Percentiles rank a stretch among this genome's conserved stretches.
phyloP scores from a whole-genome alignment of 2,888 invertebrate genomes.

The Gerris lacustris region DNA sequence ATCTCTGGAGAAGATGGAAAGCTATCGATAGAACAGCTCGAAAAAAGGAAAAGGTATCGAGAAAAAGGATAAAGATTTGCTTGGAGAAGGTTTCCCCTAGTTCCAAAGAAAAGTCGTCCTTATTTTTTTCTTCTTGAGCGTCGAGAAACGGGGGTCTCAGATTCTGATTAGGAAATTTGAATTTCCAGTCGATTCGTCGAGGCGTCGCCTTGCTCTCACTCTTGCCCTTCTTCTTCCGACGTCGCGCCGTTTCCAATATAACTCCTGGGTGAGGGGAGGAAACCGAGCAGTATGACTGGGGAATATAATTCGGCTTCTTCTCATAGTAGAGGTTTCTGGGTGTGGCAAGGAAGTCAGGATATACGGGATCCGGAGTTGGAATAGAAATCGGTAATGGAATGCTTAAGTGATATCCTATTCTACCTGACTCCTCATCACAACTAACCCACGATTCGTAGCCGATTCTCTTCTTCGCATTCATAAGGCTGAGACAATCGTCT shows the following conservation, averaged over 20 bases:
- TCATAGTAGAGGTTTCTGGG: too few relatives aligned
- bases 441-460: too few relatives aligned
- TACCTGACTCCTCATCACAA: too few relatives aligned
- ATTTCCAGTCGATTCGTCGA: not conserved
- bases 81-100: not conserved
- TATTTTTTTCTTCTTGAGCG: too few relatives aligned
- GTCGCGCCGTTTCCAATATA: not conserved
- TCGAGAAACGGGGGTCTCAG: not conserved
- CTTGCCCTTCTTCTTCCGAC: not conserved
- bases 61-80: not conserved
- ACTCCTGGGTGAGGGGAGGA: not conserved
- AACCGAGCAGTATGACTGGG: not conserved
- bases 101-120: not conserved
- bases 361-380: not conserved
- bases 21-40: not conserved
- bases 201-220: not conserved
- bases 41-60: not conserved
- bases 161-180: constrained; percentile 5
- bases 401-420: not conserved
- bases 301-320: not conserved
- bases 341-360: not conserved
- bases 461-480: too few relatives aligned
- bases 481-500: too few relatives aligned
- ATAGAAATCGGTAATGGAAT: not conserved
- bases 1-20: not conserved